Evolutionary conservation across 1,140 invertebrate genomes (phyloP), one percentile per base, ranked within the genome.

Genomic region (Neotoxoptera formosana): DNA sequence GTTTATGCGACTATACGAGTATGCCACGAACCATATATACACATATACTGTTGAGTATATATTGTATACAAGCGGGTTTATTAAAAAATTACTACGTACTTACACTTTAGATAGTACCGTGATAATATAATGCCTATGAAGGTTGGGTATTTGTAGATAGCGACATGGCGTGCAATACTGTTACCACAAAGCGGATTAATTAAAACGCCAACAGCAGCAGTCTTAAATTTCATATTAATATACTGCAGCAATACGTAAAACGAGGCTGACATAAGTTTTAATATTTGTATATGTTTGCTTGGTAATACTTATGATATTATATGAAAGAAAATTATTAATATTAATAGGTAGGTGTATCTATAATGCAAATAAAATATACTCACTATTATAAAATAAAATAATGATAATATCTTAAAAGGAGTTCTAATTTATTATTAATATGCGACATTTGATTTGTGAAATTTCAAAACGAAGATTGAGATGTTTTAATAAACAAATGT

Each of bases 91-190:
- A 76, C 30, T 76, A 76, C 30, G 60, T 76, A 76, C 60, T 76
- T 76, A n/a, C 60, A n/a, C 60, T 76, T 76, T n/a, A 76, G 60
- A 76, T 76, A 76, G 60, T 76, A 34, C n/a, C n/a, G n/a, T n/a
- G n/a, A 20, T n/a, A 76, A 48, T 48, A 48, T 48, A 48, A 11
- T 51, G n/a, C 60, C 60, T 76, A 76, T 76, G 60, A 76, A 34
- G 60, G n/a, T n/a, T 76, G 17, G 4, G 30, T 76, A 76, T 76
- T n/a, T n/a, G n/a, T 76, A 76, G 60, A 76, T 76, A 76, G 60
- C 60, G 60, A 76, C 30, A 76, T 76, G n/a, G 60, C 60, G 60
- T 76, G 60, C n/a, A 0, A n/a, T 30, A 76, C 60, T n/a, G 60
- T 76, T 30, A 76, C 60, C 6, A 76, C 30, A 76, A 76, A 76